Conservation (phyloP, 2,888 invertebrate genomes). For the Yponomeuta cagnagella region DNA sequence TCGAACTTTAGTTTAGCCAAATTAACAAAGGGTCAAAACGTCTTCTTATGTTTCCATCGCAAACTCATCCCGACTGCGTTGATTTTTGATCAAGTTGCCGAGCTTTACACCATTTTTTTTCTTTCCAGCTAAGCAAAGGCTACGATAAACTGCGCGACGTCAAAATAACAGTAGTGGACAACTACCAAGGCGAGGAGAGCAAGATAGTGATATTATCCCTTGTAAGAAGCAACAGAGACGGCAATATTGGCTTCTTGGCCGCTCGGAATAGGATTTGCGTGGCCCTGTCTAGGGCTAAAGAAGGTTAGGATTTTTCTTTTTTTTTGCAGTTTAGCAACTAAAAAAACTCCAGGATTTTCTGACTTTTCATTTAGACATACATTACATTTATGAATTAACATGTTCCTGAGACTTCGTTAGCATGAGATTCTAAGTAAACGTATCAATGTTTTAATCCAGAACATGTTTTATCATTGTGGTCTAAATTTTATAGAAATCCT, state of each 20-base stretch:
- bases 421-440: too few species aligned
- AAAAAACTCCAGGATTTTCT: too few species aligned
- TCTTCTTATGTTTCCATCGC: too few species aligned
- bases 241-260: constrained; percentile 81
- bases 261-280: constrained; percentile 85
- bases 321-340: too few species aligned
- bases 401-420: too few species aligned
- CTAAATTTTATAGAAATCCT: too few species aligned
- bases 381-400: too few species aligned
- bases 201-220: constrained; percentile 86
- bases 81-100: background rate
- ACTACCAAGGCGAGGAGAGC: constrained; percentile 88
- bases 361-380: too few species aligned
- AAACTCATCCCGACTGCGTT: too few species aligned
- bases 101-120: background rate
- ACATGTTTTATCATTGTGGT: background rate
- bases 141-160: constrained; percentile 60
- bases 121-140: constrained; percentile 46
- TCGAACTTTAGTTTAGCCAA: too few species aligned
- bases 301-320: constrained; percentile 39
- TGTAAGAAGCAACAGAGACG: constrained; percentile 82
- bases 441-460: background rate
- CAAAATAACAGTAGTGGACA: constrained; percentile 82
- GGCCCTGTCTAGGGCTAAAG: constrained; percentile 81
- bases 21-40: too few species aligned